Evolutionary conservation across 2,888 invertebrate species (phyloP), one percentile per base, ranked within the genome.

Genomic region (Hesperia comma): DNA sequence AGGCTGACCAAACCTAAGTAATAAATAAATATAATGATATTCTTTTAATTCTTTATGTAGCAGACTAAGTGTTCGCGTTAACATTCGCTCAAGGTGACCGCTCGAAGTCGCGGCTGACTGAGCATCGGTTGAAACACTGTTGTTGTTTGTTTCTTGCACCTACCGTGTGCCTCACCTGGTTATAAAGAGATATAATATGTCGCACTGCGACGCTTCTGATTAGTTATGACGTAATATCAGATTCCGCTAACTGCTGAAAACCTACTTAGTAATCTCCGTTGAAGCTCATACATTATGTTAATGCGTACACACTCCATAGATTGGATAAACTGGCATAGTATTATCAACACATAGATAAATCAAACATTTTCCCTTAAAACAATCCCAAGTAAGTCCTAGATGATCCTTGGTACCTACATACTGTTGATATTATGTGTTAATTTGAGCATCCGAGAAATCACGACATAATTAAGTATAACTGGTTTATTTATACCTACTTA

Each of bases 11-110:
- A 46, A 46, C 15, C 43, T 17, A 19, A 49, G 37, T 49, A 12
- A 33, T 53, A 61, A 51, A 37, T 40, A 49, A 57, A 63, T 53
- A 64, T 58, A 43, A 58, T 58, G 79, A 80, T 86, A 70, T 81
- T 86, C 83, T 83, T 26, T 26, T 26, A 26, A 26, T 26, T 26
- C 26, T 26, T 85, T 83, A 83, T 81, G 77, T 80, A 76, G 77
- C 79, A 79, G 83, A 81, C 83, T 77, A 81, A 82, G 81, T 87
- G 87, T 87, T 84, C 82, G 87, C 86, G 87, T 88, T 90, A 90
- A 86, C 89, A 91, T 92, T 88, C 84, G 85, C 83, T 85, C 91
- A 92, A 92, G 92, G 92, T 91, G 91, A 92, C 89, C 88, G 87
- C 80, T 83, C 82, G 79, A 79, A 81, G 90, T 89, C 81, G 86